Evolutionary conservation across 2,113 vertebrate genomes (phyloP), one percentile per base, ranked within the genome.

Genomic region (Melanerpes formicivorus): DNA sequence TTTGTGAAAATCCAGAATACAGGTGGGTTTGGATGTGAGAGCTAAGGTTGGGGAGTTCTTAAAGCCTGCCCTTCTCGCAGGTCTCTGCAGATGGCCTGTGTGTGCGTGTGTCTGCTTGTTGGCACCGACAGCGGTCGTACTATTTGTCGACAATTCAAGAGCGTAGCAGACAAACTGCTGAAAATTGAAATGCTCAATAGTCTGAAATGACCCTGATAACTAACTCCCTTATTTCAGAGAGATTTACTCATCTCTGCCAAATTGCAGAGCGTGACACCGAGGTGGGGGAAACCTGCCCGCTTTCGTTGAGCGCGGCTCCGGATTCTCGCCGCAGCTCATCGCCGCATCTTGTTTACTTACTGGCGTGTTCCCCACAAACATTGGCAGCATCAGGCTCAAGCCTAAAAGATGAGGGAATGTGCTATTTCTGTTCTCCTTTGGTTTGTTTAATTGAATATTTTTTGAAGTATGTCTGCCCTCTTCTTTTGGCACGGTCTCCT

Each of bases 241-340:
- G 17, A 3, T 27, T 44, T 32, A 27, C 34, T 84, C 0, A 1
- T 21, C 74, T 44, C n/a, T 77, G 72, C 21, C 54, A 25, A 54
- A 19, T 0, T 30, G 58, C 54, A 32, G 79, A 44, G 78, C 40
- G 8, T 25, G n/a, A 72, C 29, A 40, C n/a, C 10, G 4, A 46
- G 37, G 37, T 18, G 48, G 50, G 9, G 64, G 18, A 58, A 17
- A 25, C 5, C 8, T 19, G 17, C 29, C 25, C 22, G 19, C n/a
- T 56, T 48, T 42, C 52, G 1, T 14, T 26, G 58, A 34, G 2
- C 6, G 23, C 32, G 2, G n/a, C 37, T 82, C 55, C 14, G 26
- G 60, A 5, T n/a, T 66, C 52, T n/a, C 0, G 0, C 82, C 77
- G 72, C n/a, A n/a, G 25, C 71, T 59, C 46, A 18, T 69, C 0